These are phyloP conservation scores for Malacoctenus gilli DNA, from an alignment of 2,797 vertebrate genomes.

Conservation along the genomic window DNA sequence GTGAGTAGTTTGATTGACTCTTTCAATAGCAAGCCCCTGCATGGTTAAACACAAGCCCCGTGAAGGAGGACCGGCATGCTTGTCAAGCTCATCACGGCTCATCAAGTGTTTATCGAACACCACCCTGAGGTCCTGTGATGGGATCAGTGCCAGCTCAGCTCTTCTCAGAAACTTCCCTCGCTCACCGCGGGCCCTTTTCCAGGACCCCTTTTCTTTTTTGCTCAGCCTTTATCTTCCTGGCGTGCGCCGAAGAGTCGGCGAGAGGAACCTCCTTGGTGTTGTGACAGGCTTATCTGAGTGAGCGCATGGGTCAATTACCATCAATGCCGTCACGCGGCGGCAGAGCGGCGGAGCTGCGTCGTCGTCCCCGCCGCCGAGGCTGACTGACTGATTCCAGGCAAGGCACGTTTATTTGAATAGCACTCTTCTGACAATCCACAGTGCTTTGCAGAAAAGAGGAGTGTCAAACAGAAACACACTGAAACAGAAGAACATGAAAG, in stretches of 20 bases:
- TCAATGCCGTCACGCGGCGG: slow-evolving; percentile 30
- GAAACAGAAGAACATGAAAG: too few species aligned
- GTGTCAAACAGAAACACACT: too few species aligned
- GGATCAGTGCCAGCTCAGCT: background rate
- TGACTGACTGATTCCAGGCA: too few species aligned
- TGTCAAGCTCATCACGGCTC: too few species aligned
- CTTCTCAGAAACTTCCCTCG: slow-evolving; percentile 5
- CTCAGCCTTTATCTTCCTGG: slow-evolving; percentile 19
- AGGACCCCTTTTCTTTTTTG: background rate
- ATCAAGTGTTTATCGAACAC: background rate
- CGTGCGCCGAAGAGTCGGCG: background rate
- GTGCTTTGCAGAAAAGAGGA: too few species aligned
- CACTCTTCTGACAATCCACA: too few species aligned
- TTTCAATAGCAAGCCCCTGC: too few species aligned
- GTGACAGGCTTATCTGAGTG: slow-evolving; percentile 19
- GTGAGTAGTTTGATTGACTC: too few species aligned
- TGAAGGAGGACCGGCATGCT: too few species aligned
- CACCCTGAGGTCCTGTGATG: slow-evolving; percentile 13
- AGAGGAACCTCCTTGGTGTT: slow-evolving; percentile 23
- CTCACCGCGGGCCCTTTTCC: background rate
- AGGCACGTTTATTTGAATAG: too few species aligned
- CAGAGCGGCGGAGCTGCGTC: background rate
- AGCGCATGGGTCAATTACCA: slow-evolving; percentile 14
- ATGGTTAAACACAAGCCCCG: too few species aligned
- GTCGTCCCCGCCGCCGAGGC: too few species aligned